These are phyloP conservation scores for Aegithalos caudatus DNA, from an alignment of 2,113 vertebrate genomes.

Conservation along the genomic window DNA sequence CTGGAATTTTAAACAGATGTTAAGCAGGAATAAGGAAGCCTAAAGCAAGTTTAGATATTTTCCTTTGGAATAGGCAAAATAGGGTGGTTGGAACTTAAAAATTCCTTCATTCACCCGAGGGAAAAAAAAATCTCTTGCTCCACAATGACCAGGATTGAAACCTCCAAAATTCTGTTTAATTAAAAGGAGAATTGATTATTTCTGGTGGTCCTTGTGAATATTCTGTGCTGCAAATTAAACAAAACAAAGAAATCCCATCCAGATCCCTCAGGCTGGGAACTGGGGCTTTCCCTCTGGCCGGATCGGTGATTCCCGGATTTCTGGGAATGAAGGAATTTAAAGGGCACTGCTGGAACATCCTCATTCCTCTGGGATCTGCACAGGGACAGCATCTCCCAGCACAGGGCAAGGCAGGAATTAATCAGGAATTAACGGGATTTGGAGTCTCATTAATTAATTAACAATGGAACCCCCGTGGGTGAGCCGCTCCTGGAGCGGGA, in stretches of 20 bases:
- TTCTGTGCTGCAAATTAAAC: background rate
- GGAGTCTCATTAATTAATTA: background rate
- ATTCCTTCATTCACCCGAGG: background rate
- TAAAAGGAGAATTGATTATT: background rate
- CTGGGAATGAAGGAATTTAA: rapidly evolving
- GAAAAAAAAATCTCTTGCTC: background rate
- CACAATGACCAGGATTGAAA: background rate
- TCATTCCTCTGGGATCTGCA: rapidly evolving
- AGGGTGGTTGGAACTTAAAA: background rate
- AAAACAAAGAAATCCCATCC: background rate
- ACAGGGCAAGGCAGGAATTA: background rate
- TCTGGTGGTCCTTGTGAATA: background rate
- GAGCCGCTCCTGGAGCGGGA: background rate
- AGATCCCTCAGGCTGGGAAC: rapidly evolving
- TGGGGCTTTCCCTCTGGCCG: background rate
- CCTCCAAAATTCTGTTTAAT: background rate
- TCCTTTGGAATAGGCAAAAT: background rate
- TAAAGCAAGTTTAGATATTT: background rate
- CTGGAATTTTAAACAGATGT: conserved; percentile 44
- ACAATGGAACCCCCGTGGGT: rapidly evolving
- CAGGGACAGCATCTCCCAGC: background rate
- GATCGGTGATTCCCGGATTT: rapidly evolving
- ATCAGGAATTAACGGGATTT: rapidly evolving
- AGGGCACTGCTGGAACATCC: rapidly evolving
- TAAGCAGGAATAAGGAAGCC: background rate